A percentile compares a stretch with the other conserved stretches of the same genome.
These are phyloP conservation scores for Serilophus lunatus DNA, from an alignment of 2,113 vertebrate species.

Conservation along the genomic window DNA sequence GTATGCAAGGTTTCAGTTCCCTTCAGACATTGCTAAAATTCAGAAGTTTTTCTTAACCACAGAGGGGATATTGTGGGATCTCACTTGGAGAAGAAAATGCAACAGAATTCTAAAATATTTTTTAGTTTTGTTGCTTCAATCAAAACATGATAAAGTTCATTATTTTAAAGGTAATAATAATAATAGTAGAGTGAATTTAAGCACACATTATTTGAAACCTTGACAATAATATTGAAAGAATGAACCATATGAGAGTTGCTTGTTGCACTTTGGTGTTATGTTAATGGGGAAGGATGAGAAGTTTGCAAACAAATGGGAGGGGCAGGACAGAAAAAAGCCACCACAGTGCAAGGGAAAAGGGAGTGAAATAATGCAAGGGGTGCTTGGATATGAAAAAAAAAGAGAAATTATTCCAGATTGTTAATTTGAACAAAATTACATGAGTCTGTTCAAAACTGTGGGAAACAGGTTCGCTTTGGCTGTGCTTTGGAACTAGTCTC, in stretches of 20 bases:
- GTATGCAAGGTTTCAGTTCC: too few species aligned
- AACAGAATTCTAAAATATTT: not conserved
- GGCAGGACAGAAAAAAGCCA: not conserved
- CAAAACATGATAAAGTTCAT: not conserved
- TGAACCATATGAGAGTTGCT: not conserved
- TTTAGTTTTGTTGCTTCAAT: not conserved
- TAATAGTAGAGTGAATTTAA: not conserved
- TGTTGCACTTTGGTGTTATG: not conserved
- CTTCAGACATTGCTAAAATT: too few species aligned
- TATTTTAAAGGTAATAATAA: not conserved
- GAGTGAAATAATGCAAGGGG: not conserved
- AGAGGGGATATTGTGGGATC: not conserved
- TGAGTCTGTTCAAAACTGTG: not conserved
- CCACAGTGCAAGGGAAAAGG: rapidly evolving
- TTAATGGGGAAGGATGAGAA: not conserved
- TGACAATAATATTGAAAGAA: not conserved
- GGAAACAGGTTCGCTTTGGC: not conserved
- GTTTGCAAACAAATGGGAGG: not conserved
- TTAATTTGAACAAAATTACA: not conserved
- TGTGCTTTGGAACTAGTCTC: not conserved
- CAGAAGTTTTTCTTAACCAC: not conserved
- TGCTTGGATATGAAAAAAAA: not conserved
- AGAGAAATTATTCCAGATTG: not conserved
- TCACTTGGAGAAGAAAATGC: not conserved
- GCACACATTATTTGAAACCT: rapidly evolving